A percentile compares a stretch with the other conserved stretches of the same genome.
Conservation (phyloP, 2,113 vertebrate genomes). For the Psittacara wagleri region DNA sequence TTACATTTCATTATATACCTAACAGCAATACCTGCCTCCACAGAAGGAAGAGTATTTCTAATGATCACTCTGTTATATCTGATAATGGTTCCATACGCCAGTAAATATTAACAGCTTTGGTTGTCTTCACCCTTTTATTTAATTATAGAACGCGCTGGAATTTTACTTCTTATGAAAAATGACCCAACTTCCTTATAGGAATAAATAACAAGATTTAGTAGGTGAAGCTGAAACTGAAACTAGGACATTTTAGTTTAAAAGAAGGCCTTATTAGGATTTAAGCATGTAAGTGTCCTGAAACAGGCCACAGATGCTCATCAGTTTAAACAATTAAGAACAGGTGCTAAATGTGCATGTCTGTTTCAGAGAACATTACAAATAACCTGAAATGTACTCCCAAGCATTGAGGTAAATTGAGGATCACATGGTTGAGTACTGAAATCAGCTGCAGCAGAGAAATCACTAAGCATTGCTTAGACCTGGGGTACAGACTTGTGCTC, state of each 20-base stretch:
- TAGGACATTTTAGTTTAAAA: background rate
- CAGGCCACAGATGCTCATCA: background rate
- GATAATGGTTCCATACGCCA: background rate
- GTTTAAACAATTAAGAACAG: background rate
- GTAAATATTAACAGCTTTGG: background rate
- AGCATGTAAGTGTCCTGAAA: background rate
- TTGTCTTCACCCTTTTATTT: background rate
- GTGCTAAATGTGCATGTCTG: background rate
- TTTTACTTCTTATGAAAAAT: background rate
- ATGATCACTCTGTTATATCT: background rate
- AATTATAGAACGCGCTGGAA: background rate
- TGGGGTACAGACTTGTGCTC: background rate
- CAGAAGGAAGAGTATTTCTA: background rate
- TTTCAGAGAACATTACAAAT: background rate
- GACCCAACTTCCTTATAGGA: background rate
- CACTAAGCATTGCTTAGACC: background rate
- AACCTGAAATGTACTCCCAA: background rate
- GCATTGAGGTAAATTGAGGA: background rate
- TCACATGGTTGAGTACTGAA: background rate
- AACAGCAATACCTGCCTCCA: background rate
- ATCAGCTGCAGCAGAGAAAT: background rate
- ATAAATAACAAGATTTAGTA: background rate
- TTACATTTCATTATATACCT: background rate
- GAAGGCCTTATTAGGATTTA: background rate
- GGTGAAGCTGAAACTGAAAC: background rate